phyloP scores from a whole-genome alignment of 2,888 invertebrate genomes.

The Heliconius sara region DNA sequence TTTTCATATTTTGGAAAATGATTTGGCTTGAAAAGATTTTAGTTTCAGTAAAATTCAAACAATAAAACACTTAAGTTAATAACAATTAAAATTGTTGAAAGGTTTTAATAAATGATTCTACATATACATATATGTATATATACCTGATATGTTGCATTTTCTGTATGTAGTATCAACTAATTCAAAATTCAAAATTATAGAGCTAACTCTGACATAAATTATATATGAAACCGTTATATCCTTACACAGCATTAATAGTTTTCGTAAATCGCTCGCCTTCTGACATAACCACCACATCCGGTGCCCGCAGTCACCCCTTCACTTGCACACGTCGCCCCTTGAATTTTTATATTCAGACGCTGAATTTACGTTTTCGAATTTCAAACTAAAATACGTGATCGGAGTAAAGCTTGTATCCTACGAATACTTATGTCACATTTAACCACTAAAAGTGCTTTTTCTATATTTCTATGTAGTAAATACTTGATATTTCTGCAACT shows the following conservation, averaged over 20 bases:
- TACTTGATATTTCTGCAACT: slow-evolving; percentile 3
- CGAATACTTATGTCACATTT: slow-evolving; percentile 63
- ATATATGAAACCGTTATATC: neutral
- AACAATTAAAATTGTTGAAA: neutral
- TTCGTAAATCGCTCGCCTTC: slow-evolving; percentile 36
- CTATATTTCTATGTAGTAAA: slow-evolving; percentile 22
- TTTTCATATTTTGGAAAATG: no score
- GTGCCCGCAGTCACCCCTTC: slow-evolving; percentile 54
- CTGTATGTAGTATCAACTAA: neutral
- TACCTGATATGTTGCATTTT: neutral
- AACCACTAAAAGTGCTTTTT: slow-evolving; percentile 55
- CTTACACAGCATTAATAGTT: neutral
- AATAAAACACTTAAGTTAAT: neutral
- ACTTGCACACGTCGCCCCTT: slow-evolving; percentile 59
- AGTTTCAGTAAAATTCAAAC: neutral
- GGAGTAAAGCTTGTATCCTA: slow-evolving; percentile 63
- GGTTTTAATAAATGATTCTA: no score
- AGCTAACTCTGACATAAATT: neutral
- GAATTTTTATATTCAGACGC: slow-evolving; percentile 72
- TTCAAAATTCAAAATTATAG: neutral
- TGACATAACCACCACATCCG: slow-evolving; percentile 42
- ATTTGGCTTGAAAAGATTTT: neutral
- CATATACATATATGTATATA: no score
- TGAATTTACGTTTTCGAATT: slow-evolving; percentile 75
- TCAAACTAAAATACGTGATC: slow-evolving; percentile 73